Conservation (phyloP, 2,888 invertebrate genomes). For the Tetanocera ferruginea region DNA sequence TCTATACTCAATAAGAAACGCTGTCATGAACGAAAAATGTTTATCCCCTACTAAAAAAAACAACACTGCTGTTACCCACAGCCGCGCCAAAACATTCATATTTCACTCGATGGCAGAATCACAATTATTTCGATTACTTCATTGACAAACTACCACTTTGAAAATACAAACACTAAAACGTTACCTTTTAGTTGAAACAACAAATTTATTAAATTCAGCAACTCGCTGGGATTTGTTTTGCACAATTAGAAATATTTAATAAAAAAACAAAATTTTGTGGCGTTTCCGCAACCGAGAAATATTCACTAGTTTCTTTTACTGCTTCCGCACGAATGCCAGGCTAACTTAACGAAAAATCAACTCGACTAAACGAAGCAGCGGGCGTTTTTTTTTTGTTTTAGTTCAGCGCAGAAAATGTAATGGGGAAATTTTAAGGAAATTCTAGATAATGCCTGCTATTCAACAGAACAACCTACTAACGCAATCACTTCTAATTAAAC, state of each 20-base stretch:
- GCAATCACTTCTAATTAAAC: not conserved
- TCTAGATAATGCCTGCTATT: not conserved
- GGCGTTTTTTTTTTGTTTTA: not conserved
- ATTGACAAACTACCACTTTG: too few relatives aligned
- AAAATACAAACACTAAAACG: too few relatives aligned
- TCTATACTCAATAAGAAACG: too few relatives aligned
- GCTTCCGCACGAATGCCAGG: constrained; percentile 52
- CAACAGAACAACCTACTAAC: not conserved
- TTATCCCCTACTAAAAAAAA: not conserved
- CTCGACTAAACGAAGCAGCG: not conserved
- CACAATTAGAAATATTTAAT: constrained; percentile 11
- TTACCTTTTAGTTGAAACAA: too few relatives aligned
- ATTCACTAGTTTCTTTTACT: constrained; percentile 42
- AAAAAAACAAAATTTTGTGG: constrained; percentile 11
- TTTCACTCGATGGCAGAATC: not conserved
- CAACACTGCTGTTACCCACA: constrained; percentile 3
- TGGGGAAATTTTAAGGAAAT: not conserved
- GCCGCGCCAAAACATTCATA: constrained; percentile 31
- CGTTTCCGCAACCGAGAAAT: constrained; percentile 45
- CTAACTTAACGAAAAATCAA: constrained; percentile 50
- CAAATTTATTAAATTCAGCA: not conserved
- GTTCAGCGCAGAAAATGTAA: not conserved
- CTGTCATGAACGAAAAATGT: too few relatives aligned
- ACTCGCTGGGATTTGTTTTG: not conserved
- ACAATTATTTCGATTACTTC: too few relatives aligned